Conservation (phyloP, 1,140 invertebrate species). For the Goniozus legneri region DNA sequence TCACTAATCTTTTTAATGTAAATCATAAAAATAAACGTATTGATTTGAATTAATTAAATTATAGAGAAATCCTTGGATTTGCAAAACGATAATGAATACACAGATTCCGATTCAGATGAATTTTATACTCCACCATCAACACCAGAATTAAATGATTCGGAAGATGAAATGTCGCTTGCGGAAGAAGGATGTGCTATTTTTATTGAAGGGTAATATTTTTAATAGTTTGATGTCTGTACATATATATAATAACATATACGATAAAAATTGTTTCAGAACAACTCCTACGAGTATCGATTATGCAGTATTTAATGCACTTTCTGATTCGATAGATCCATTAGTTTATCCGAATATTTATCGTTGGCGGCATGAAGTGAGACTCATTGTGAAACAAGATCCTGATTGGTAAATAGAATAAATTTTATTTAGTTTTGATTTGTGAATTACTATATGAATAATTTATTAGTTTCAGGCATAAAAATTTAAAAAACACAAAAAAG, state of each 20-base stretch:
- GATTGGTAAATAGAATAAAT: constrained; percentile 24
- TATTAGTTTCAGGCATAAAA: too few species aligned
- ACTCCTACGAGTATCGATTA: constrained; percentile 67
- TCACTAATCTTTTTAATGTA: constrained; percentile 2
- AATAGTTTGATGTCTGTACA: too few species aligned
- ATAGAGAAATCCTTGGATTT: constrained; percentile 13
- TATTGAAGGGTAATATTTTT: constrained; percentile 57
- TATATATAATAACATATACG: too few species aligned
- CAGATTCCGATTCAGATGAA: not conserved
- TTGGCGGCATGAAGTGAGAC: constrained; percentile 60
- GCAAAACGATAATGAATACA: constrained; percentile 13
- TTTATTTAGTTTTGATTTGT: too few species aligned
- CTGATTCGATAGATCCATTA: constrained; percentile 51
- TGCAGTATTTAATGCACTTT: constrained; percentile 66
- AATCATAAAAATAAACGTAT: too few species aligned
- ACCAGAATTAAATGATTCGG: constrained; percentile 33
- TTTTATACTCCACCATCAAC: constrained; percentile 56
- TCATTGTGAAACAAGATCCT: constrained; percentile 31
- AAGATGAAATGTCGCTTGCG: constrained; percentile 47
- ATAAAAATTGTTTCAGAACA: constrained; percentile 52
- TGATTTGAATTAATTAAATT: constrained; percentile 8
- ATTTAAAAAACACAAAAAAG: too few species aligned
- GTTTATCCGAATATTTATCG: constrained; percentile 65
- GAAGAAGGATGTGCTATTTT: constrained; percentile 53
- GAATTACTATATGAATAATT: too few species aligned